phyloP scores from a whole-genome alignment of 1,140 invertebrate species.

The Drosophila bocqueti region DNA sequence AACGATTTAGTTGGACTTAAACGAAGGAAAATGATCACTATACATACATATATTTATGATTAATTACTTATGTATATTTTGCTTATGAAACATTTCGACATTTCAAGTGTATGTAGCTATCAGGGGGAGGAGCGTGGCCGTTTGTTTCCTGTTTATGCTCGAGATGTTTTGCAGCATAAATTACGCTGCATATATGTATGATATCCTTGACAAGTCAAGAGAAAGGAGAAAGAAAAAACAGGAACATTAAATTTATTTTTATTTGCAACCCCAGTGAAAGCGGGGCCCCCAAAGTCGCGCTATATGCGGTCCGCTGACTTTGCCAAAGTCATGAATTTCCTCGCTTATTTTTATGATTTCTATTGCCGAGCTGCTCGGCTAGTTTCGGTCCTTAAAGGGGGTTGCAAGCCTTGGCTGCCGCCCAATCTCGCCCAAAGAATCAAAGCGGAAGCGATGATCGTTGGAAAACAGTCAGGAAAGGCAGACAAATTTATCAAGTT shows the following conservation, averaged over 20 bases:
- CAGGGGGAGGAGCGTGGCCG: conserved; percentile 44
- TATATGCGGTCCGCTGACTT: conserved; percentile 74
- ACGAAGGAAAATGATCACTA: background rate
- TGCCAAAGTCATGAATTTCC: conserved; percentile 78
- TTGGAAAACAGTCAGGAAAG: conserved; percentile 60
- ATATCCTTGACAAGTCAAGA: conserved; percentile 60
- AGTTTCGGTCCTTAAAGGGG: conserved; percentile 62
- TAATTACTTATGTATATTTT: background rate
- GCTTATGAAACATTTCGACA: background rate
- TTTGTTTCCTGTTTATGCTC: conserved; percentile 77
- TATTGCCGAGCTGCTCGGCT: conserved; percentile 61
- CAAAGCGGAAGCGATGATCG: conserved; percentile 80
- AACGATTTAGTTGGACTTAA: background rate
- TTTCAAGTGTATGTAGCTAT: background rate
- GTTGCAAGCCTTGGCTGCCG: conserved; percentile 48
- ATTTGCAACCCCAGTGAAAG: conserved; percentile 67
- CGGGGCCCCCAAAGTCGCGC: conserved; percentile 52
- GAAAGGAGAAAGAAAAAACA: conserved; percentile 58
- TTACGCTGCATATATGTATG: conserved; percentile 65
- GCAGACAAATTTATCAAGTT: conserved; percentile 80
- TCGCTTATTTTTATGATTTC: conserved; percentile 77
- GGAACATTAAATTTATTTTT: conserved; percentile 84
- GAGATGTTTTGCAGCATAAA: conserved; percentile 79
- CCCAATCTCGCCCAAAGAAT: conserved; percentile 37
- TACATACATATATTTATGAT: too few species aligned